Percentiles rank a stretch among this genome's conserved stretches.
phyloP scores from a whole-genome alignment of 2,113 vertebrate genomes.

The Chloroceryle aenea region DNA sequence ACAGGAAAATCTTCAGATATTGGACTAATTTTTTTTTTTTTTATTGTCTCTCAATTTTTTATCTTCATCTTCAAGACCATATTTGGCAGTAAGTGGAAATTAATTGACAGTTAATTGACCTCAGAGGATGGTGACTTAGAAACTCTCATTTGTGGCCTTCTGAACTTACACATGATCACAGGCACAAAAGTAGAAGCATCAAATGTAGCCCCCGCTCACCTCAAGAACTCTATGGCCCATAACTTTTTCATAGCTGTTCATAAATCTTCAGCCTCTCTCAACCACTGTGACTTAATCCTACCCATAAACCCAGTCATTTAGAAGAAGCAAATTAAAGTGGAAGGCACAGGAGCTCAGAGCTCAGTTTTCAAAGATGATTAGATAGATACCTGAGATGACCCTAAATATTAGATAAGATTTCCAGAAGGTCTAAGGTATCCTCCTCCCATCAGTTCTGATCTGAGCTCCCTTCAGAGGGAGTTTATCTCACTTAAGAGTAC shows the following conservation, averaged over 20 bases:
- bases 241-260: conserved; percentile 41
- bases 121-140: not conserved
- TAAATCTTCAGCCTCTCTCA: conserved; percentile 26
- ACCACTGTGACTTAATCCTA: not conserved
- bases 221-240: not conserved
- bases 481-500: not conserved
- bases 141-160: not conserved
- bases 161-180: not conserved
- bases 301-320: conserved; percentile 22
- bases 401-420: not conserved
- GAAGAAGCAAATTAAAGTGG: conserved; percentile 34
- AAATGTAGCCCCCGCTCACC: not conserved
- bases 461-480: not conserved
- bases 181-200: not conserved
- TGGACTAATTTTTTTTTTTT: not conserved
- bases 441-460: not conserved
- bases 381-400: not conserved
- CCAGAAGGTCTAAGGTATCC: not conserved
- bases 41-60: not conserved
- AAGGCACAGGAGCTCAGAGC: conserved; percentile 15
- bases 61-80: not conserved
- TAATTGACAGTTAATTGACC: not conserved
- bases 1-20: not conserved
- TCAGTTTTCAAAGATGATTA: conserved; percentile 23
- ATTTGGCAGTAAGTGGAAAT: not conserved